phyloP scores from a whole-genome alignment of 2,888 invertebrate genomes.

The Tipula confusa region DNA sequence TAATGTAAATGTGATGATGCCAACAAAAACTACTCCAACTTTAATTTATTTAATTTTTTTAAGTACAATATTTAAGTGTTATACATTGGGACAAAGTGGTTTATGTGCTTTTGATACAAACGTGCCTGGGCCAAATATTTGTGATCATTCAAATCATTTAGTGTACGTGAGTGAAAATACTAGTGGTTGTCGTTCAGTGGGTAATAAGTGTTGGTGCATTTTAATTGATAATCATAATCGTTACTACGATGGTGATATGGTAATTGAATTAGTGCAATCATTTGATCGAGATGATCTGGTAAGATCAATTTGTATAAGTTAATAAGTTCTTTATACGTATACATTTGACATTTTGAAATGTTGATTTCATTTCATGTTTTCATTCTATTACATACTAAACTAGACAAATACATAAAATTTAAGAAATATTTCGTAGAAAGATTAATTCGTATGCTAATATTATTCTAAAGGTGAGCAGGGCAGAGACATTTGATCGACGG shows the following conservation, averaged over 20 bases:
- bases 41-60: not conserved
- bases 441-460: too few relatives aligned
- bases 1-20: too few relatives aligned
- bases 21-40: not conserved
- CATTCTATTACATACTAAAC: too few relatives aligned
- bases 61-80: not conserved
- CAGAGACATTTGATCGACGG: too few relatives aligned
- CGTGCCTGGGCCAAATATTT: not conserved
- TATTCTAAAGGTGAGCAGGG: too few relatives aligned
- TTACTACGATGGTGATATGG: not conserved
- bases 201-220: not conserved
- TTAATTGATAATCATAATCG: not conserved
- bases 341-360: not conserved
- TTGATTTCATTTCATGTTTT: too few relatives aligned
- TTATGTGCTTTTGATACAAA: not conserved
- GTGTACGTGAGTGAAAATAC: not conserved
- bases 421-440: too few relatives aligned
- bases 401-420: too few relatives aligned
- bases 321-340: not conserved
- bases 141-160: not conserved
- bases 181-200: not conserved
- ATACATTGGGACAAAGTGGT: not conserved
- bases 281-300: not conserved
- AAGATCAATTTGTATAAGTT: not conserved
- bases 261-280: not conserved